These are phyloP conservation scores for Pseudorasbora parva DNA, from an alignment of 2,113 vertebrate species.

Conservation along the genomic window DNA sequence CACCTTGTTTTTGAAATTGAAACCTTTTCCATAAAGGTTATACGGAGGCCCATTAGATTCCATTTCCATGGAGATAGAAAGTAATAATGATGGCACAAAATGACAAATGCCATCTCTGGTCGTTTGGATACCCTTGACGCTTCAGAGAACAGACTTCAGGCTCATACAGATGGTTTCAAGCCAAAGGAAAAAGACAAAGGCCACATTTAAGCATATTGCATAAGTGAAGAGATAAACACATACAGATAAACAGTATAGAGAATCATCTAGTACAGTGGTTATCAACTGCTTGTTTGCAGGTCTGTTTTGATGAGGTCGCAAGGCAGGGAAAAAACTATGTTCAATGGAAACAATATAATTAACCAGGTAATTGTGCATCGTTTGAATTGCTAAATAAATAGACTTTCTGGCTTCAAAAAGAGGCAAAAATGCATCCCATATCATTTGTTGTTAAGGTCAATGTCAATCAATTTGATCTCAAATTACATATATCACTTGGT, in stretches of 20 bases:
- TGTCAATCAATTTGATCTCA: too few species aligned
- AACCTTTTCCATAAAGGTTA: slow-evolving; percentile 26
- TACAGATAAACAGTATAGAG: neutral
- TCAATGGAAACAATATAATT: too few species aligned
- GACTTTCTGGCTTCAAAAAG: too few species aligned
- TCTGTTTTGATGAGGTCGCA: too few species aligned
- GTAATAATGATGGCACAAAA: neutral
- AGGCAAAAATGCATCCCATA: too few species aligned
- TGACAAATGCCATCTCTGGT: slow-evolving; percentile 1
- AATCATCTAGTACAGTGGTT: neutral
- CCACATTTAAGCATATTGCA: neutral
- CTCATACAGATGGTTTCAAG: neutral
- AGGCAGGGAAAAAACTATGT: too few species aligned
- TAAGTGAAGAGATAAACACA: neutral
- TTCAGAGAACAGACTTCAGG: neutral
- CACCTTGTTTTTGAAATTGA: slow-evolving; percentile 15
- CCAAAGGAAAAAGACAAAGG: neutral
- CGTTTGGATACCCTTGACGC: neutral
- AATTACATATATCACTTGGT: neutral
- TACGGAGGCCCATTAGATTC: neutral
- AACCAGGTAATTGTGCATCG: too few species aligned
- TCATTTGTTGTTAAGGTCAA: too few species aligned
- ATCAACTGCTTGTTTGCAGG: too few species aligned
- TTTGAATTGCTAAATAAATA: too few species aligned
- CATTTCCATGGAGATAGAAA: slow-evolving; percentile 14